phyloP scores from a whole-genome alignment of 1,140 invertebrate genomes.

The Macrotrachela quadricornifera region DNA sequence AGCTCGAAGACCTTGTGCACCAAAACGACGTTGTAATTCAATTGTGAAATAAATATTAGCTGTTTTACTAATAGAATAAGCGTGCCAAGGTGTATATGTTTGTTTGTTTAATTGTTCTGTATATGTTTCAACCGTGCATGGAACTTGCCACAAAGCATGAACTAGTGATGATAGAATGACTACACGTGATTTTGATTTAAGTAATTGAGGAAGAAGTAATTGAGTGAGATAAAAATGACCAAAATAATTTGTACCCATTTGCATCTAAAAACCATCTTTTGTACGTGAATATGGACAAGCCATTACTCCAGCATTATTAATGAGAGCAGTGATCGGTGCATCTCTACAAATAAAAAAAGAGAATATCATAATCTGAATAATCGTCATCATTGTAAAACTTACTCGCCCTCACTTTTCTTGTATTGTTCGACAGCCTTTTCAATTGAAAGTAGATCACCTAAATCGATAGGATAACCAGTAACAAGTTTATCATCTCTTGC shows the following conservation, averaged over 20 bases:
- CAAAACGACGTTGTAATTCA: slow-evolving; percentile 18
- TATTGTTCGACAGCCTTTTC: slow-evolving; percentile 27
- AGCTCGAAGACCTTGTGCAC: not conserved
- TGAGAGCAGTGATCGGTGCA: slow-evolving; percentile 5
- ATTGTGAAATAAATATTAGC: slow-evolving; percentile 31
- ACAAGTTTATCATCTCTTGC: slow-evolving; percentile 22
- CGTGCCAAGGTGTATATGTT: slow-evolving; percentile 30
- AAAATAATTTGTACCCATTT: slow-evolving; percentile 61
- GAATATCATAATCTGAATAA: too few species aligned
- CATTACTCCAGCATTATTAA: slow-evolving; percentile 17
- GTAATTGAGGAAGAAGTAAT: slow-evolving; percentile 47
- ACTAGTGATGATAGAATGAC: too few species aligned
- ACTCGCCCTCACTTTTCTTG: too few species aligned
- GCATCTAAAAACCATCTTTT: slow-evolving; percentile 55
- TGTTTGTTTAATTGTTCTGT: slow-evolving; percentile 40
- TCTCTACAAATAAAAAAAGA: too few species aligned
- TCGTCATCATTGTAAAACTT: too few species aligned
- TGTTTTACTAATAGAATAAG: slow-evolving; percentile 39
- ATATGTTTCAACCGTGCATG: slow-evolving; percentile 54
- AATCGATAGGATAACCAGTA: slow-evolving; percentile 41
- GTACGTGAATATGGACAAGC: slow-evolving; percentile 34
- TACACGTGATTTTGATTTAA: slow-evolving; percentile 42
- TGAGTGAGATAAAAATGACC: slow-evolving; percentile 61
- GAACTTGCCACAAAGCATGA: slow-evolving; percentile 17
- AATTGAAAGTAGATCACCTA: slow-evolving; percentile 22